Evolutionary conservation across 1,140 invertebrate species (phyloP).

Genomic region (Drosophila bipectinata): DNA sequence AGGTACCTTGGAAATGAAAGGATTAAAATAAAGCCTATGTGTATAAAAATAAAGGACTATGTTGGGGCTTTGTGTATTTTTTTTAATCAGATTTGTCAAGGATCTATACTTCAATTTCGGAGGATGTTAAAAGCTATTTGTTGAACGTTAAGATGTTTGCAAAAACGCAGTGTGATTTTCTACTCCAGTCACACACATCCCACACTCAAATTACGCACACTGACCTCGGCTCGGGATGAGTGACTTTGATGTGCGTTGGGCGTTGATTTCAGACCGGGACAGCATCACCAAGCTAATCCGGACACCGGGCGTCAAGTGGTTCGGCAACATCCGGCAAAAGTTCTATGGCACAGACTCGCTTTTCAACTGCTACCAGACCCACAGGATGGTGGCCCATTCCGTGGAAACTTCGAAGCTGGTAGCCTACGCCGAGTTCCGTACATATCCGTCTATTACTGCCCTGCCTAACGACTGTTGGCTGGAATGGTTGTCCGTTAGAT

Average conservation of each 20-base stretch:
- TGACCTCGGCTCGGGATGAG: constrained; percentile 2
- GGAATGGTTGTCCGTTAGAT: constrained; percentile 56
- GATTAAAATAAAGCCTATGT: too few species aligned
- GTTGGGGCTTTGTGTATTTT: too few species aligned
- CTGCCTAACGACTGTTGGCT: constrained; percentile 62
- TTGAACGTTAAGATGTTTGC: too few species aligned
- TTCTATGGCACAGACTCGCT: constrained; percentile 5
- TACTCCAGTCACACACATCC: constrained; percentile 14
- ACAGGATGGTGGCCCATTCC: constrained; percentile 43
- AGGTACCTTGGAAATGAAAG: neutral
- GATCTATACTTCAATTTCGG: too few species aligned
- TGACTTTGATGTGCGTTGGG: constrained; percentile 39
- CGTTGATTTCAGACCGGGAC: constrained; percentile 19
- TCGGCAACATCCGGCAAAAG: constrained; percentile 61
- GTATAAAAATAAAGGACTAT: too few species aligned
- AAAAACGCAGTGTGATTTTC: constrained; percentile 5
- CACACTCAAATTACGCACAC: constrained; percentile 18
- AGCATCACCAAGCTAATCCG: constrained; percentile 20
- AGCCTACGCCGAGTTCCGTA: constrained; percentile 70
- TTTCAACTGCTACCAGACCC: constrained; percentile 53
- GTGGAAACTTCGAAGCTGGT: constrained; percentile 1
- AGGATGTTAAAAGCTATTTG: too few species aligned
- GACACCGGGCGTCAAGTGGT: constrained; percentile 31
- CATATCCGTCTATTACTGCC: constrained; percentile 53
- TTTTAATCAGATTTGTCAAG: too few species aligned